Conservation (phyloP, 2,797 vertebrate genomes). For the Enteromius trimaculatus region DNA sequence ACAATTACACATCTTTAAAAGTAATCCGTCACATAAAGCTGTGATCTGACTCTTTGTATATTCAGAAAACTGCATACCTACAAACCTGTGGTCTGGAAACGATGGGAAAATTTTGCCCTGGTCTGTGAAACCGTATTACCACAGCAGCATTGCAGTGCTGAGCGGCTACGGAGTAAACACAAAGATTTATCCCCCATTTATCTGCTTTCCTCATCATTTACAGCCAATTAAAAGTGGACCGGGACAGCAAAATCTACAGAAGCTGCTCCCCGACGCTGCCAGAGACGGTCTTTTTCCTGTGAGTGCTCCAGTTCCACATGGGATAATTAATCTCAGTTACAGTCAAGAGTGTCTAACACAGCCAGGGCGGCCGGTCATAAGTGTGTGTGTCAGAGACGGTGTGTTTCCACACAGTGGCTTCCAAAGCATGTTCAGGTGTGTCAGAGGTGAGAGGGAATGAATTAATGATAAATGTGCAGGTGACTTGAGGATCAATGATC, state of each 20-base stretch:
- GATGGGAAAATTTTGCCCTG: neutral
- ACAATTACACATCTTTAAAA: neutral
- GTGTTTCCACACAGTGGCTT: conserved; percentile 19
- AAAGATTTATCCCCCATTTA: conserved; percentile 57
- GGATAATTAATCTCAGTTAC: conserved; percentile 76
- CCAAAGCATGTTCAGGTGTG: conserved; percentile 40
- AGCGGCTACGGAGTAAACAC: conserved; percentile 48
- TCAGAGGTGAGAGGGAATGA: conserved; percentile 30
- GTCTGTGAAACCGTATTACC: conserved; percentile 34
- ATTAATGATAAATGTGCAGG: conserved; percentile 32
- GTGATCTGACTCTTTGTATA: neutral
- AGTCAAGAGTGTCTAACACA: conserved; percentile 39
- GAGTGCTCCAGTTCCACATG: conserved; percentile 70
- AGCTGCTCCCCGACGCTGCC: conserved; percentile 70
- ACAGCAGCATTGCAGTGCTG: conserved; percentile 42
- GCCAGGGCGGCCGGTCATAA: conserved; percentile 34
- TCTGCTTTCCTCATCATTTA: conserved; percentile 66
- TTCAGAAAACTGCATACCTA: neutral
- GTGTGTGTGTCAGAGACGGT: conserved; percentile 28
- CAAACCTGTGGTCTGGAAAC: neutral
- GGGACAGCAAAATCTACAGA: conserved; percentile 65
- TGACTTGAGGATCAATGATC: conserved; percentile 37
- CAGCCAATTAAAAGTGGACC: conserved; percentile 74
- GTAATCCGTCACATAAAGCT: neutral
- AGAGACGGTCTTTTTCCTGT: conserved; percentile 60